Conservation (phyloP, 2,888 invertebrate genomes). For the Philereme transversata region DNA sequence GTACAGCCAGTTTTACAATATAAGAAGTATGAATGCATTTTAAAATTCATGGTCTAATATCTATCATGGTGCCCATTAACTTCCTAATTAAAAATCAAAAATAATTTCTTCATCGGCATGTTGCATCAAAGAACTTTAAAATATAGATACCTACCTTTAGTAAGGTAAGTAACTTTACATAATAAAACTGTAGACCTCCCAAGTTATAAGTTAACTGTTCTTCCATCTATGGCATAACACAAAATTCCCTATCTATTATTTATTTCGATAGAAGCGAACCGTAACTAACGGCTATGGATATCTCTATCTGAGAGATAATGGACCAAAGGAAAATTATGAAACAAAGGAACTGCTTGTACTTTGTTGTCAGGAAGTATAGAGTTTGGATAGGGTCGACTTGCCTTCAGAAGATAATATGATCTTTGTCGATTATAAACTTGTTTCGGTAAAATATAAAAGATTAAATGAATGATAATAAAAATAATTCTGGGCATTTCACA, state of each 20-base stretch:
- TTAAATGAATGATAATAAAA: no score
- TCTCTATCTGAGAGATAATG: slow-evolving; percentile 35
- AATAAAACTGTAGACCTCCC: slow-evolving; percentile 37
- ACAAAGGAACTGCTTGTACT: slow-evolving; percentile 32
- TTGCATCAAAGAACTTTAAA: slow-evolving; percentile 13
- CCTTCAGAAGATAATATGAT: neutral
- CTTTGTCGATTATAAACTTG: neutral
- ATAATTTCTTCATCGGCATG: slow-evolving; percentile 26
- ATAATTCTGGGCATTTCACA: no score
- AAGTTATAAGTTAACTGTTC: slow-evolving; percentile 23
- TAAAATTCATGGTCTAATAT: no score
- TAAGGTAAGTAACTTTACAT: slow-evolving; percentile 12
- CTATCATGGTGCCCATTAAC: no score
- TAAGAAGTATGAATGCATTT: no score
- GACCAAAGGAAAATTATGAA: slow-evolving; percentile 32
- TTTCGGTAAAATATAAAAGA: no score
- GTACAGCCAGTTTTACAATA: no score
- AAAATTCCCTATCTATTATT: slow-evolving; percentile 26
- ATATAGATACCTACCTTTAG: slow-evolving; percentile 16
- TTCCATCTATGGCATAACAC: slow-evolving; percentile 16
- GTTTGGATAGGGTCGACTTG: neutral
- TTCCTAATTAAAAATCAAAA: slow-evolving; percentile 21
- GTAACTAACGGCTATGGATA: slow-evolving; percentile 34
- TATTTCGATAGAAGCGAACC: slow-evolving; percentile 35
- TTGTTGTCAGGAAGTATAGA: slow-evolving; percentile 20